Percentiles rank a stretch among this genome's conserved stretches.
phyloP scores from a whole-genome alignment of 2,797 vertebrate genomes.

The Thunnus albacares region DNA sequence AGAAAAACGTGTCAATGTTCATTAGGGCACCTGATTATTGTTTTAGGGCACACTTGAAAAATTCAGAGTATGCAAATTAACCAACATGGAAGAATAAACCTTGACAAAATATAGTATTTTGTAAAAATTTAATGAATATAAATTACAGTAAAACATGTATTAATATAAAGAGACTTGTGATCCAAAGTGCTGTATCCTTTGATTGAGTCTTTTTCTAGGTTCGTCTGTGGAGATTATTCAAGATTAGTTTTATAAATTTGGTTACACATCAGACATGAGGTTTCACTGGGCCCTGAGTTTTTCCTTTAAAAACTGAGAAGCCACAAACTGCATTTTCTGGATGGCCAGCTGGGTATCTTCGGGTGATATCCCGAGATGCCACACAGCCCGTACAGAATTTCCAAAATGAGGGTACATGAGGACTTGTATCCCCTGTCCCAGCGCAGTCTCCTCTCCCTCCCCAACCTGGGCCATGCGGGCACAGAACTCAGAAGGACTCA shows the following conservation, averaged over 20 bases:
- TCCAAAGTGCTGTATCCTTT: background rate
- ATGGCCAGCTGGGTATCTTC: constrained; percentile 85
- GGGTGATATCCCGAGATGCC: constrained; percentile 86
- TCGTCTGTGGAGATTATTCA: background rate
- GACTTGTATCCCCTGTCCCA: constrained; percentile 80
- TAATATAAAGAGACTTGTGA: background rate
- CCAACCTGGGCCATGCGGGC: constrained; percentile 78
- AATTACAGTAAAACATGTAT: background rate
- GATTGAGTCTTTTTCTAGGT: background rate
- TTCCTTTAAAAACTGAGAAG: constrained; percentile 71
- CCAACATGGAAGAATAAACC: background rate
- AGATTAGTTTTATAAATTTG: background rate
- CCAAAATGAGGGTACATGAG: constrained; percentile 85
- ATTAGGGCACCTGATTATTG: too few relatives aligned
- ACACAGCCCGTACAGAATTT: constrained; percentile 81
- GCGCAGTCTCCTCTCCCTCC: constrained; percentile 77
- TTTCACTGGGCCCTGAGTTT: constrained; percentile 35
- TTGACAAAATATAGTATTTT: background rate
- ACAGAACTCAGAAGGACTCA: constrained; percentile 83
- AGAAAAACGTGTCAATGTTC: too few relatives aligned
- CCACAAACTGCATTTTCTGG: constrained; percentile 87
- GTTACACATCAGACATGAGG: background rate
- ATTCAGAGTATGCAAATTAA: background rate
- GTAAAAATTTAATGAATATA: constrained; percentile 31
- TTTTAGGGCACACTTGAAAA: too few relatives aligned